Evolutionary conservation across 1,140 invertebrate genomes (phyloP).

Genomic region (Muscidifurax raptorellus): DNA sequence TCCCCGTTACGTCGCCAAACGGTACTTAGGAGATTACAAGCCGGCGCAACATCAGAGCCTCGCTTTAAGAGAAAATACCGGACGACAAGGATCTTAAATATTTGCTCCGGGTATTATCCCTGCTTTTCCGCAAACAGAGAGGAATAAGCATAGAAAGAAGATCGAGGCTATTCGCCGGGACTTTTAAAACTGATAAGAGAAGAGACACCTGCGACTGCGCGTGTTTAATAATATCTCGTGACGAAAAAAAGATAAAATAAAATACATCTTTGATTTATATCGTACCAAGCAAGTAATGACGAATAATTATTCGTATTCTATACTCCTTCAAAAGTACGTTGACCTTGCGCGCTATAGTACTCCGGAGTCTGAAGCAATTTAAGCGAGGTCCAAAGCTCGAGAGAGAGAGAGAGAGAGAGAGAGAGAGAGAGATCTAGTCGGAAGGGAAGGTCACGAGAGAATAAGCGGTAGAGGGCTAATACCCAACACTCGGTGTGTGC

Average conservation of each 20-base stretch:
- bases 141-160: not conserved
- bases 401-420: not conserved
- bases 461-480: not conserved
- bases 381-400: too few species aligned
- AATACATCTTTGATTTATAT: too few species aligned
- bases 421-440: not conserved
- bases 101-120: conserved; percentile 4
- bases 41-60: not conserved
- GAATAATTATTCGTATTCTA: too few species aligned
- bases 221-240: not conserved
- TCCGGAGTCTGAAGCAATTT: too few species aligned
- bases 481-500: not conserved
- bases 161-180: not conserved
- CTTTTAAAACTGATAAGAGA: conserved; percentile 20
- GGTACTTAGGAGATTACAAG: conserved; percentile 24
- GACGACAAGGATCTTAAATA: conserved; percentile 9
- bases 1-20: not conserved
- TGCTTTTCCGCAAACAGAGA: not conserved
- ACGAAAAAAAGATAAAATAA: not conserved
- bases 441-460: not conserved
- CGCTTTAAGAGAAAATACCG: conserved; percentile 16
- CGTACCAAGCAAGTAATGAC: too few species aligned
- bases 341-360: too few species aligned
- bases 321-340: too few species aligned
- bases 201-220: not conserved